A percentile compares a stretch with the other conserved stretches of the same genome.
Evolutionary conservation across 2,797 vertebrate species (phyloP).

Genomic region (Anisognathus igniventris): DNA sequence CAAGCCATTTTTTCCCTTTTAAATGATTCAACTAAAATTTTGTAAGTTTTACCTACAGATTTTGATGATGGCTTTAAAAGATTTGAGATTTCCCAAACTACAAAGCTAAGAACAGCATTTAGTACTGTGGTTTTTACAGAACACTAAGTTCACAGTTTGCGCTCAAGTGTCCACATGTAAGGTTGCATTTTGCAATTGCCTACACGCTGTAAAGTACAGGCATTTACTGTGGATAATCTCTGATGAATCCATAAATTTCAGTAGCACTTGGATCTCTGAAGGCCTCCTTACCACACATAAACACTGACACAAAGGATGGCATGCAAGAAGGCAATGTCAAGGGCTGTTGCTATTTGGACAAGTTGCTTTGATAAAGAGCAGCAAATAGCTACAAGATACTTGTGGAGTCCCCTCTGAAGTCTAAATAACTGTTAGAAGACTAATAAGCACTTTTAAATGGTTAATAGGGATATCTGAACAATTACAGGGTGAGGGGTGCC

Average conservation of each 20-base stretch:
- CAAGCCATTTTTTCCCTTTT: neutral
- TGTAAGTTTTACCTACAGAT: neutral
- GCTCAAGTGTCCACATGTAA: neutral
- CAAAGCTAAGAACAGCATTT: neutral
- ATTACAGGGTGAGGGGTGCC: neutral
- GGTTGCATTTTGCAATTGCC: neutral
- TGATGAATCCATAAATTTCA: conserved; percentile 67
- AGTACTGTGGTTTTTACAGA: neutral
- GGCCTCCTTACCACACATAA: conserved; percentile 49
- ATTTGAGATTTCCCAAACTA: neutral
- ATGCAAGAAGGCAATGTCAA: conserved; percentile 43
- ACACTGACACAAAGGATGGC: conserved; percentile 68
- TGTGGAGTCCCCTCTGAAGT: conserved; percentile 22
- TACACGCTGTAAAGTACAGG: neutral
- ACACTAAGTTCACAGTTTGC: neutral
- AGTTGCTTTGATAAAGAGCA: conserved; percentile 47
- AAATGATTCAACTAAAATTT: neutral
- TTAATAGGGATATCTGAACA: conserved; percentile 15
- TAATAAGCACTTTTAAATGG: conserved; percentile 47
- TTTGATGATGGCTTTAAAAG: neutral
- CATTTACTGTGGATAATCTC: neutral
- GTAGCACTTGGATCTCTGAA: conserved; percentile 1
- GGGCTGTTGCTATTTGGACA: conserved; percentile 69
- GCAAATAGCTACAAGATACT: conserved; percentile 59
- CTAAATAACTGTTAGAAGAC: conserved; percentile 31